Base-by-base conservation (phyloP, 1,140 invertebrate genomes). In the Trichonephila clavata region DNA sequence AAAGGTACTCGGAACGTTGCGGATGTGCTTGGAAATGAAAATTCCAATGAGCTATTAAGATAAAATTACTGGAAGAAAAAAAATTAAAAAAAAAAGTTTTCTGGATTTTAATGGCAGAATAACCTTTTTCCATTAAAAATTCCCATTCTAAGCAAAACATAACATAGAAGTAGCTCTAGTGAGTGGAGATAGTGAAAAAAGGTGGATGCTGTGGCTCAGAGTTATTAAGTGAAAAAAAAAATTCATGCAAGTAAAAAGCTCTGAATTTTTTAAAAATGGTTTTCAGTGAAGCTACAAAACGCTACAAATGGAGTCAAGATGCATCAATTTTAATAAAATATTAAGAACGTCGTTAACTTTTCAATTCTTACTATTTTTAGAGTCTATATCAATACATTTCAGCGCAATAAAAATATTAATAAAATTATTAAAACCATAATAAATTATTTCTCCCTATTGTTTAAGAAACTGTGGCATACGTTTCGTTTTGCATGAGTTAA, bases 51-150 rank as follows among this genome's bases (percentile, higher is more conserved):
- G 50, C 84, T 86, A 60, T 86, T 86, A 86, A 60, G 84, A 16
- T 86, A 86, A 86, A 86, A 86, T 86, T 86, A 63, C 59, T 57
- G 32, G 2, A 20, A 21, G 39, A 21, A 57, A 83, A 83, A 86
- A 61, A 84, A 84, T 24, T 14, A 8, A 13, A 24, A 50, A 4
- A 32, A 86, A 86, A 50, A 8, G 27, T 61, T 39, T 27, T 61
- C 27, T 18, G 59, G 84, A 86, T 18, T 32, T 61, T 61, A 86
- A 86, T 59, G 84, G 27, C 24, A 50, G 57, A 63, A 39, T 86
- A 86, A 32, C 60, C 84, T 86, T 63, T 27, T 63, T 59, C 18
- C 24, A 86, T 32, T 86, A 86, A 86, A 83, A 83, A 39, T 20
- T 81, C 39, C 39, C 32, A 77, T 16, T 77, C 32, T 16, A 77